Percentiles rank a stretch among this genome's conserved stretches.
Conservation (phyloP, 2,888 invertebrate species). For the Leptinotarsa juncta region DNA sequence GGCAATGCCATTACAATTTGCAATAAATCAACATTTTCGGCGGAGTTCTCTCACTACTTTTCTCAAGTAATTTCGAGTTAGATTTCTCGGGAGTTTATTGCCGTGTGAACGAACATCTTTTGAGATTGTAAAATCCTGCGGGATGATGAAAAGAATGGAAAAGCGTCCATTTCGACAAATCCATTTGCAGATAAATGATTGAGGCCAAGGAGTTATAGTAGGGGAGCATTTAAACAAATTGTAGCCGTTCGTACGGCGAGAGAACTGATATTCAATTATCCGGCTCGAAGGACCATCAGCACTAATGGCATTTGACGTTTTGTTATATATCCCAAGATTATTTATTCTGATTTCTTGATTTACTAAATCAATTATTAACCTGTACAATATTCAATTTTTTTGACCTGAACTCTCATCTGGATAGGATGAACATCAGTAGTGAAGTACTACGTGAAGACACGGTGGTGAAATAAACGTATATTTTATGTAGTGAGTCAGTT, state of each 20-base stretch:
- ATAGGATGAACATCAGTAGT: no score
- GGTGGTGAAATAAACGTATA: no score
- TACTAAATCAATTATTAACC: no score
- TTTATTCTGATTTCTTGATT: no score
- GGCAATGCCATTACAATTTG: slow-evolving; percentile 48
- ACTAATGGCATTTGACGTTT: no score
- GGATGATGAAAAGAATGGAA: slow-evolving; percentile 41
- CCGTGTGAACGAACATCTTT: slow-evolving; percentile 58
- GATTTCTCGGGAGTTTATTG: slow-evolving; percentile 53
- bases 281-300: no score
- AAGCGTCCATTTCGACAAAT: slow-evolving; percentile 38
- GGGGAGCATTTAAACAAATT: not conserved
- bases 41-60: slow-evolving; percentile 17
- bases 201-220: slow-evolving; percentile 1
- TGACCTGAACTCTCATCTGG: no score
- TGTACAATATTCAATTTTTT: no score
- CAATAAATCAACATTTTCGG: slow-evolving; percentile 59
- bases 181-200: slow-evolving; percentile 19
- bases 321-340: no score
- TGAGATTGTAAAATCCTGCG: slow-evolving; percentile 56
- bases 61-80: slow-evolving; percentile 35
- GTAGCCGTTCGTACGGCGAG: not conserved
- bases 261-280: no score
- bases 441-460: no score
- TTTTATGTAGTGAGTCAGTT: no score